phyloP scores from a whole-genome alignment of 2,888 invertebrate species.

The Sinelater perroti region DNA sequence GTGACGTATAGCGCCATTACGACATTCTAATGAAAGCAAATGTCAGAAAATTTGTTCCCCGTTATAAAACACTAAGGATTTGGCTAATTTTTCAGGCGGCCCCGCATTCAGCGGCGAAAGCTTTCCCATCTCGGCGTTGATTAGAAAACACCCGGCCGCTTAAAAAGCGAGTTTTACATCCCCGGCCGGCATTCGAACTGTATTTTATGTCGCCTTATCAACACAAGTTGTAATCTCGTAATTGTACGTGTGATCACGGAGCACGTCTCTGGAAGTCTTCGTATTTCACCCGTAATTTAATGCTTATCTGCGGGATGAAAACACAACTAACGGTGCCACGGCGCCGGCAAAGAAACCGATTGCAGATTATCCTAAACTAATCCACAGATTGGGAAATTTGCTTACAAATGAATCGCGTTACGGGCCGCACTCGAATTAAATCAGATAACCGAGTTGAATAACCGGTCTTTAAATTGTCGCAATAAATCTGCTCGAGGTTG shows the following conservation, averaged over 20 bases:
- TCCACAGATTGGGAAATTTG: conserved; percentile 26
- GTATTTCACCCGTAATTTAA: conserved; percentile 52
- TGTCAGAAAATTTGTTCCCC: conserved; percentile 27
- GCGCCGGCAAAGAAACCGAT: conserved; percentile 27
- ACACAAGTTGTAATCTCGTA: conserved; percentile 47
- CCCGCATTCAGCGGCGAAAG: not conserved
- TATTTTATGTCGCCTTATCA: conserved; percentile 46
- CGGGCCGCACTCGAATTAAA: conserved; percentile 1
- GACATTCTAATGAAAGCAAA: conserved; percentile 29
- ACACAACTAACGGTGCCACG: conserved; percentile 17
- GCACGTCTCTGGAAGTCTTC: conserved; percentile 45
- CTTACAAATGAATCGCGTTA: conserved; percentile 23
- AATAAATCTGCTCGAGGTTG: not conserved
- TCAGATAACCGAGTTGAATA: conserved; percentile 11
- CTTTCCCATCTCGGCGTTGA: not conserved
- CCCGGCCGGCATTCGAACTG: conserved; percentile 19
- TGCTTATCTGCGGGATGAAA: conserved; percentile 45
- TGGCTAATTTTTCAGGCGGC: conserved; percentile 4
- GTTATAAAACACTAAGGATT: conserved; percentile 21
- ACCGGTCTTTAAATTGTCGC: not conserved
- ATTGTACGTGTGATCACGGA: conserved; percentile 50
- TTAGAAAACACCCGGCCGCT: not conserved
- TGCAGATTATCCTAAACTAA: conserved; percentile 32
- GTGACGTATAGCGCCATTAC: conserved; percentile 40
- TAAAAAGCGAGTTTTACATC: not conserved